phyloP scores from a whole-genome alignment of 2,888 invertebrate species.

The Ypsolopha sequella region DNA sequence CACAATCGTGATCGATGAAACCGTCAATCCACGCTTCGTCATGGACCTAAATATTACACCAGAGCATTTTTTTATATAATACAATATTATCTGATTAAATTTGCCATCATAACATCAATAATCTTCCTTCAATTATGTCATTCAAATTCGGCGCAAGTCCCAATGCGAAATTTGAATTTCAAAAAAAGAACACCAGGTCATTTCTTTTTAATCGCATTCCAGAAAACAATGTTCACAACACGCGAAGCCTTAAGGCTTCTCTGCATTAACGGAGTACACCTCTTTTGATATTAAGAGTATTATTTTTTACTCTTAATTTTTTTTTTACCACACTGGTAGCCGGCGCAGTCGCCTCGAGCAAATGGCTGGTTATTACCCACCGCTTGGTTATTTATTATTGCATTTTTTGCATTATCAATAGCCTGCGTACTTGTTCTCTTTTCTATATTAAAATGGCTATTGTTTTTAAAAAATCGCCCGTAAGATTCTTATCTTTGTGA shows the following conservation, averaged over 20 bases:
- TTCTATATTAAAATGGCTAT: slow-evolving; percentile 66
- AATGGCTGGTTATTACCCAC: slow-evolving; percentile 67
- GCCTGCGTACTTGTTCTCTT: slow-evolving; percentile 54
- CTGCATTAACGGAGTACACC: slow-evolving; percentile 68
- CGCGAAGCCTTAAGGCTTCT: slow-evolving; percentile 55
- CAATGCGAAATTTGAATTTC: slow-evolving; percentile 35
- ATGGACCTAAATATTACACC: too few relatives aligned
- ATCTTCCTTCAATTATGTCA: slow-evolving; percentile 26
- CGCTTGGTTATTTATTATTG: slow-evolving; percentile 66
- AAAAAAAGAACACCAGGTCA: slow-evolving; percentile 25
- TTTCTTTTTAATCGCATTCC: slow-evolving; percentile 56
- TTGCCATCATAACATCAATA: slow-evolving; percentile 9
- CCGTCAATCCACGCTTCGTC: too few relatives aligned
- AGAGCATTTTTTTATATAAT: too few relatives aligned
- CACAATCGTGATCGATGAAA: too few relatives aligned
- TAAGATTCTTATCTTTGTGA: slow-evolving; percentile 52
- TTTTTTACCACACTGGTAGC: slow-evolving; percentile 56
- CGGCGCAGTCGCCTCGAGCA: slow-evolving; percentile 58
- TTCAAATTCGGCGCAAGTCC: slow-evolving; percentile 28
- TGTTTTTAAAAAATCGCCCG: slow-evolving; percentile 65
- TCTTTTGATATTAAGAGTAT: slow-evolving; percentile 67
- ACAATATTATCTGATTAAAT: neutral
- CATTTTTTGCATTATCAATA: slow-evolving; percentile 69
- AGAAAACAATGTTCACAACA: slow-evolving; percentile 65
- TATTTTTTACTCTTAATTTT: slow-evolving; percentile 39